Evolutionary conservation across 1,140 invertebrate genomes (phyloP).

Genomic region (Diabrotica undecimpunctata): DNA sequence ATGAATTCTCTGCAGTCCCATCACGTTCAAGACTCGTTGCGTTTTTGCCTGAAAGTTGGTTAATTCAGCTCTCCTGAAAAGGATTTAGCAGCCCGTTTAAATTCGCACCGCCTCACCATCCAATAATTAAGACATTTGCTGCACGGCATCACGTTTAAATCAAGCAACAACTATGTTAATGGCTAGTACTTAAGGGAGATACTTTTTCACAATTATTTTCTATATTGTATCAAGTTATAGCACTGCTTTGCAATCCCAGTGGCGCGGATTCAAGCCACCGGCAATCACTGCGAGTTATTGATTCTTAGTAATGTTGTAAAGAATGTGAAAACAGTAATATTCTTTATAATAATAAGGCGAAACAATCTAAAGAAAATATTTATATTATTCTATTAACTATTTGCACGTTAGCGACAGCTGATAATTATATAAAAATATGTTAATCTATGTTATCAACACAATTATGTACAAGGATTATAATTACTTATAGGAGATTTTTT

Average conservation of each 20-base stretch:
- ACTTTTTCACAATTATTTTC: slow-evolving; percentile 39
- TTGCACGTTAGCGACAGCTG: too few species aligned
- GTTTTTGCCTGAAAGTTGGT: slow-evolving; percentile 37
- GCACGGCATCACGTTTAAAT: slow-evolving; percentile 46
- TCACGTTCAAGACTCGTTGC: slow-evolving; percentile 41
- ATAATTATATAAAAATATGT: too few species aligned
- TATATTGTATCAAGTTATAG: slow-evolving; percentile 34
- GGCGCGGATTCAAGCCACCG: not conserved
- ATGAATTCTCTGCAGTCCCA: slow-evolving; percentile 35
- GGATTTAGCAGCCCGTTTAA: slow-evolving; percentile 46
- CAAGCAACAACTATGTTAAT: slow-evolving; percentile 46
- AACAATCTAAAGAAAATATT: too few species aligned
- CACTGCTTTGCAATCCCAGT: slow-evolving; percentile 2
- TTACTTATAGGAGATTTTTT: too few species aligned
- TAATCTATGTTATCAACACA: too few species aligned
- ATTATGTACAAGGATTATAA: too few species aligned
- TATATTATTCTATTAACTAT: too few species aligned
- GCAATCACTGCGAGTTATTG: too few species aligned
- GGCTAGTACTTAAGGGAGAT: slow-evolving; percentile 37
- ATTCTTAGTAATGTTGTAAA: too few species aligned
- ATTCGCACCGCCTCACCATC: slow-evolving; percentile 42
- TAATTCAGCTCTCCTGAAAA: slow-evolving; percentile 41
- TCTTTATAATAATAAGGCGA: too few species aligned
- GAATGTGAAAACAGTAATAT: too few species aligned
- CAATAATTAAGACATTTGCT: slow-evolving; percentile 49